Evolutionary conservation across 2,888 invertebrate species (phyloP).

Genomic region (Bedellia somnulentella): DNA sequence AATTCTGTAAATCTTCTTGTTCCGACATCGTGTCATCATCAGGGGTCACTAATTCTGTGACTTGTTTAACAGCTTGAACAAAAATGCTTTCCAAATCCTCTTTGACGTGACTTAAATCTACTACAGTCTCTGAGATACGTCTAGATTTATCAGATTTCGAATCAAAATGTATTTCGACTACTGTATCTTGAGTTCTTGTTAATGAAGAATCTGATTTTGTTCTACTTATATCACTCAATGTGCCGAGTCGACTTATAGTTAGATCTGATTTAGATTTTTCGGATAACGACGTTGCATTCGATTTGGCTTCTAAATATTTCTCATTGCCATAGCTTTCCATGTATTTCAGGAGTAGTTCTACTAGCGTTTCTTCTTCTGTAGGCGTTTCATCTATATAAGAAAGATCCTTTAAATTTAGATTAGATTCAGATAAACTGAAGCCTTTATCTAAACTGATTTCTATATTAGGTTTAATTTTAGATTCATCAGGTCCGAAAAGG

Average conservation of each 20-base stretch:
- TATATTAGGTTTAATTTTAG: conserved; percentile 25
- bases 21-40: conserved; percentile 36
- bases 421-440: conserved; percentile 33
- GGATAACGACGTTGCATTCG: conserved; percentile 23
- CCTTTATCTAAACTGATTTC: conserved; percentile 27
- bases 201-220: conserved; percentile 51
- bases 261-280: conserved; percentile 51
- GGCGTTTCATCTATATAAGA: conserved; percentile 51
- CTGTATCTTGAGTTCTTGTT: conserved; percentile 47
- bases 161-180: conserved; percentile 34
- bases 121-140: conserved; percentile 41
- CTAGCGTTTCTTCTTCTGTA: conserved; percentile 35
- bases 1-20: conserved; percentile 43
- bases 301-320: conserved; percentile 19
- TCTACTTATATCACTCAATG: conserved; percentile 45
- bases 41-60: conserved; percentile 18
- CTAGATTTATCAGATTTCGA: conserved; percentile 21
- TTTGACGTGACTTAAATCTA: conserved; percentile 41
- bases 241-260: conserved; percentile 45
- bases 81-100: conserved; percentile 42
- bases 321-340: conserved; percentile 41
- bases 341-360: conserved; percentile 47
- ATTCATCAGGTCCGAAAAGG: conserved; percentile 38
- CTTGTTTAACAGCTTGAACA: conserved; percentile 27
- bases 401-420: conserved; percentile 36